Percentiles rank a stretch among this genome's conserved stretches.
Conservation (phyloP, 2,797 vertebrate species). For the Myotis pilosus region DNA sequence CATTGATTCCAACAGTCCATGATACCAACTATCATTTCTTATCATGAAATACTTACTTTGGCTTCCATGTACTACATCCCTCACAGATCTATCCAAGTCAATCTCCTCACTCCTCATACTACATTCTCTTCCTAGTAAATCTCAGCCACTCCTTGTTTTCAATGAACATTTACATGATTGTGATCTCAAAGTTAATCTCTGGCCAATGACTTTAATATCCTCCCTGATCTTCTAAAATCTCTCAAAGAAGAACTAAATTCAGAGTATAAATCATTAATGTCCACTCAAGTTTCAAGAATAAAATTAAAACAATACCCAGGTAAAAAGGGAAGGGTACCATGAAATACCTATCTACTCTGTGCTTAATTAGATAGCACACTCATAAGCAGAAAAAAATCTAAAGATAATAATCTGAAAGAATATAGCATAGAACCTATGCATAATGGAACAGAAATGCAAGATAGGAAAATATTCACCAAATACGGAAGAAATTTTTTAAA, state of each 20-base stretch:
- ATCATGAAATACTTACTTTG: slow-evolving; percentile 31
- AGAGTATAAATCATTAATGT: slow-evolving; percentile 13
- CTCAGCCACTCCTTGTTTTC: slow-evolving; percentile 20
- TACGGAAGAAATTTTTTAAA: slow-evolving; percentile 21
- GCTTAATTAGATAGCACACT: slow-evolving; percentile 6
- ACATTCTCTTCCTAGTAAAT: slow-evolving; percentile 14
- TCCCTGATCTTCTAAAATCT: background rate
- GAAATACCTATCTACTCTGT: background rate
- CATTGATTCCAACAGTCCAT: background rate
- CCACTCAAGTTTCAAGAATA: slow-evolving; percentile 38
- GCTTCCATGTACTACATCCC: background rate
- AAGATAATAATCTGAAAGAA: slow-evolving; percentile 32
- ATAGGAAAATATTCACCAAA: background rate
- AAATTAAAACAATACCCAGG: background rate
- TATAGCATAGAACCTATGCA: background rate
- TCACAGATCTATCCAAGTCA: background rate
- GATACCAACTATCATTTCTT: background rate
- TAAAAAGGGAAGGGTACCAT: slow-evolving; percentile 16
- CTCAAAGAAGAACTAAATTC: background rate
- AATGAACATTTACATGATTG: slow-evolving; percentile 15
- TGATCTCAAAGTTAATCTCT: slow-evolving; percentile 29
- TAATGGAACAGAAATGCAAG: background rate
- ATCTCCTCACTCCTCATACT: background rate
- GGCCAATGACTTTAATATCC: background rate
- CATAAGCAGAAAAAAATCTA: slow-evolving; percentile 44